These are phyloP conservation scores for Tauraco hartlaubi DNA, from an alignment of 2,797 vertebrate genomes.

Conservation along the genomic window DNA sequence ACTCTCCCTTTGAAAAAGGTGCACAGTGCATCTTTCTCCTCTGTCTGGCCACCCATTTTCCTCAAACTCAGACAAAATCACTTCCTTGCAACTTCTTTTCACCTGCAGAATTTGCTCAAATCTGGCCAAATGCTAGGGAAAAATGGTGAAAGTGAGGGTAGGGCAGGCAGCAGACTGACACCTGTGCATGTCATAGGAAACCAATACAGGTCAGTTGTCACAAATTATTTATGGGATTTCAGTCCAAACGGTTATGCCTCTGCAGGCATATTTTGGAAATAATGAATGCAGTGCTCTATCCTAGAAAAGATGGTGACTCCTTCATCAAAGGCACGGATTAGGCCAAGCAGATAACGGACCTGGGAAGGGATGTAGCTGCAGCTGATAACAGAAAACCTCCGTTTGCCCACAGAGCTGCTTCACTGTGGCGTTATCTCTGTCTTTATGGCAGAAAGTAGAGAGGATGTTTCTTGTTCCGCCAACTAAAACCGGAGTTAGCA, in stretches of 20 bases:
- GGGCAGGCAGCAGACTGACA: background rate
- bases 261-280: background rate
- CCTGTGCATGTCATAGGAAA: background rate
- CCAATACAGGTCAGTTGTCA: background rate
- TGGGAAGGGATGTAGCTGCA: background rate
- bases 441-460: background rate
- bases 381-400: background rate
- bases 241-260: background rate
- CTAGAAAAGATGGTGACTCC: background rate
- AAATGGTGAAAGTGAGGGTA: fast-evolving
- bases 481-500: background rate
- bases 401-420: background rate
- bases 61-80: background rate
- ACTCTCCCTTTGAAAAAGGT: background rate
- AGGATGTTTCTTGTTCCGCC: background rate
- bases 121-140: background rate
- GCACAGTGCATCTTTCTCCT: background rate
- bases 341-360: background rate
- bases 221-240: background rate
- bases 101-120: background rate
- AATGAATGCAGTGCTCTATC: background rate
- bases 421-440: background rate
- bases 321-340: background rate
- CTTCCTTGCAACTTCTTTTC: background rate
- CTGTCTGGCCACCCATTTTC: background rate